These are phyloP conservation scores for Papilio polyxenes DNA, from an alignment of 1,140 invertebrate genomes.

Conservation along the genomic window DNA sequence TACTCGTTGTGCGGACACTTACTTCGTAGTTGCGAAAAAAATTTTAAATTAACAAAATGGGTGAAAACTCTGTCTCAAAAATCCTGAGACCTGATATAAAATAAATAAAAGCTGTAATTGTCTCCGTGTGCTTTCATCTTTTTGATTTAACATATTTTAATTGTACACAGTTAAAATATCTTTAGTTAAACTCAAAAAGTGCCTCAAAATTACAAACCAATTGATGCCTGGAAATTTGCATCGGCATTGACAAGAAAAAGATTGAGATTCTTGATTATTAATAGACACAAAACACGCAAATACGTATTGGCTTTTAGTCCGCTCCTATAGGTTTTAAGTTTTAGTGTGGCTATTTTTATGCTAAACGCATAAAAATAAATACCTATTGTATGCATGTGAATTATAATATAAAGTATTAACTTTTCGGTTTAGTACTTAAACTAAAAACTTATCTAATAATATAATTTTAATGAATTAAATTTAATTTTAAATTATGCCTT, in stretches of 20 bases:
- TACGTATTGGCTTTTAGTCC: too few species aligned
- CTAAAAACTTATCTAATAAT: too few species aligned
- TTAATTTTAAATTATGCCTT: too few species aligned
- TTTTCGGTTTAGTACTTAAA: too few species aligned
- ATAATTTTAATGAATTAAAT: too few species aligned
- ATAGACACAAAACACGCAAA: background rate
- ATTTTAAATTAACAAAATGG: background rate
- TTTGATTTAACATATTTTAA: too few species aligned
- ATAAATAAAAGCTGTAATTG: background rate
- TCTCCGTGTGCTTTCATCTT: conserved; percentile 5
- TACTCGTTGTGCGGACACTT: background rate
- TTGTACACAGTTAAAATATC: background rate
- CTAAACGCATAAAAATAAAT: too few species aligned
- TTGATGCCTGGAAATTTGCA: background rate
- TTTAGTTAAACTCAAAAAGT: background rate
- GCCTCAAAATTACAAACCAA: background rate
- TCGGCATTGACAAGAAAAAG: background rate
- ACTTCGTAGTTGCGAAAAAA: background rate
- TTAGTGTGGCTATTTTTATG: too few species aligned
- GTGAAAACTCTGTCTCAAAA: background rate
- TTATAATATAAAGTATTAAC: too few species aligned
- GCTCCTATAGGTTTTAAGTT: too few species aligned
- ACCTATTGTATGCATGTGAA: too few species aligned
- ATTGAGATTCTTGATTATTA: background rate
- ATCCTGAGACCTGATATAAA: background rate